A percentile compares a stretch with the other conserved stretches of the same genome.
These are phyloP conservation scores for Anabacerthia variegaticeps DNA, from an alignment of 2,797 vertebrate genomes.

Conservation along the genomic window DNA sequence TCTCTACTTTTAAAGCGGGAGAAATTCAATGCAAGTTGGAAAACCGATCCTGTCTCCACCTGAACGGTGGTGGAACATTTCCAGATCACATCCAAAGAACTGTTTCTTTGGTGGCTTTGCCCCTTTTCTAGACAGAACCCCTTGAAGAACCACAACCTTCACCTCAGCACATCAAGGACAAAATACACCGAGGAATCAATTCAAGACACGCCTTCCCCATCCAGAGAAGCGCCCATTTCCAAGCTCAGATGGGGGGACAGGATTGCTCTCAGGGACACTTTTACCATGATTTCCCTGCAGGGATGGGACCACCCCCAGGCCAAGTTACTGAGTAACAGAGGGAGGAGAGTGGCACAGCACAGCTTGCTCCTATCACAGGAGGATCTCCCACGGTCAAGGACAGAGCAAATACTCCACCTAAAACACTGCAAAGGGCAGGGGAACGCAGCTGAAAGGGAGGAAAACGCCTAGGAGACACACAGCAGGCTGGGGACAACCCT, in stretches of 20 bases:
- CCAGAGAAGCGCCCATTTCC: background rate
- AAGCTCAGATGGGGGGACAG: background rate
- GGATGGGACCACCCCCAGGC: background rate
- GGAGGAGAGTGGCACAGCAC: background rate
- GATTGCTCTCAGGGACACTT: background rate
- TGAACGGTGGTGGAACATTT: accelerated
- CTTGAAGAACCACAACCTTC: background rate
- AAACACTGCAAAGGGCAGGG: background rate
- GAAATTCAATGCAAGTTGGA: slow-evolving; percentile 1
- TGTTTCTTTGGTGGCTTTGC: background rate
- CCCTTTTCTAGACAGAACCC: background rate
- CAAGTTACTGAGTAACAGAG: slow-evolving; percentile 57
- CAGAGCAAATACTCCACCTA: background rate
- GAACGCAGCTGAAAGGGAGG: background rate
- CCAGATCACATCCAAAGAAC: background rate
- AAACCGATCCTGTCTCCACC: background rate
- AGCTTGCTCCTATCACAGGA: slow-evolving; percentile 12
- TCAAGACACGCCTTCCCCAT: background rate
- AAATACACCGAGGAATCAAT: background rate
- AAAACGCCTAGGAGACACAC: background rate
- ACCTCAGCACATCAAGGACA: slow-evolving; percentile 16
- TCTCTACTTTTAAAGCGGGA: background rate
- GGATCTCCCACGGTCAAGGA: slow-evolving; percentile 28
- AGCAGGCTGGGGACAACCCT: background rate
- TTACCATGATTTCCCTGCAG: background rate